Conservation (phyloP, 2,888 invertebrate genomes). For the Anaspis maculata region DNA sequence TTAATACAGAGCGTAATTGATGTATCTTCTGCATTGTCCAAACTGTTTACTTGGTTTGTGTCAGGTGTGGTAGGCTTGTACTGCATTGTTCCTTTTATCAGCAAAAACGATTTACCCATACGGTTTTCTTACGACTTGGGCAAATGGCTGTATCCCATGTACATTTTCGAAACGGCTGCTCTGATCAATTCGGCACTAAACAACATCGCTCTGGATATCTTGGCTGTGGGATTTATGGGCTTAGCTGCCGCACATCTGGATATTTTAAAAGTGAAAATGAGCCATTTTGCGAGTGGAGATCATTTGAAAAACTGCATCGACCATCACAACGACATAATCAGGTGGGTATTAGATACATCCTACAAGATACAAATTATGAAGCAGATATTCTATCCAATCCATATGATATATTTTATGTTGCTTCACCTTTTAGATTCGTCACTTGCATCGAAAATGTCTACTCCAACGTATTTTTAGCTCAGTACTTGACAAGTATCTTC, state of each 20-base stretch:
- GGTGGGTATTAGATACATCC: no score
- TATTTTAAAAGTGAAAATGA: constrained; percentile 21
- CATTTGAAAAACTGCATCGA: constrained; percentile 15
- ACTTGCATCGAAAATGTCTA: constrained; percentile 21
- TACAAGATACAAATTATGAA: no score
- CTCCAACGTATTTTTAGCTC: constrained; percentile 19
- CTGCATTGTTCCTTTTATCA: neutral
- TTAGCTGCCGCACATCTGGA: constrained; percentile 23
- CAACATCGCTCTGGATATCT: constrained; percentile 24
- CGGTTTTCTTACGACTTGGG: constrained; percentile 11
- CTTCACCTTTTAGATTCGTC: constrained; percentile 21
- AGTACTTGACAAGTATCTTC: constrained; percentile 22
- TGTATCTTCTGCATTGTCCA: neutral
- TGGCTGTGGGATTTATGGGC: constrained; percentile 23
- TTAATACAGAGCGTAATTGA: neutral
- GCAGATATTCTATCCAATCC: no score
- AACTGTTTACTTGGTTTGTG: neutral
- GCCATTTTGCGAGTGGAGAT: constrained; percentile 6
- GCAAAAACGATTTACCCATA: no score
- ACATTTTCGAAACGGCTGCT: constrained; percentile 6
- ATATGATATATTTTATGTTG: no score
- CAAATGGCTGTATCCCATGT: constrained; percentile 4
- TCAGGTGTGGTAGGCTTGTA: neutral
- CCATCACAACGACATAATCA: constrained; percentile 21
- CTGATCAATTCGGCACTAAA: constrained; percentile 8